Base-by-base conservation (phyloP, 2,888 invertebrate genomes). In the Prenolepis imparis region DNA sequence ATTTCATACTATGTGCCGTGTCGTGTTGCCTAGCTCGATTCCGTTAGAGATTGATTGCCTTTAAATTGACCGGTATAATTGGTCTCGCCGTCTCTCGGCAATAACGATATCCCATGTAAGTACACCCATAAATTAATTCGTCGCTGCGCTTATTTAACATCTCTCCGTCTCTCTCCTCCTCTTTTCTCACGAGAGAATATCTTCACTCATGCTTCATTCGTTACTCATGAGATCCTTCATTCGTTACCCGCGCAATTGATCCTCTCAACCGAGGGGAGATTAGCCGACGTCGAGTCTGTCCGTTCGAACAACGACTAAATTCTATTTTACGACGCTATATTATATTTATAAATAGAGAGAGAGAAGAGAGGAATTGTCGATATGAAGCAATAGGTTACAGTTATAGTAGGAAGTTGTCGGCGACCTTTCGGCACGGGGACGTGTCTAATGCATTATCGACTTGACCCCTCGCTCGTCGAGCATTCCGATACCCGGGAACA, bases 381-480 rank as follows among this genome's bases (percentile, higher is more conserved):
- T 85, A 82, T 84, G 77, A 84, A 84, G 86, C 87, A 84, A 84
- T 84, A 83, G 83, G 82, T 82, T 86, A 86, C 84, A 80, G 86
- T 86, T 83, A 81, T 80, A 84, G 86, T 80, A 87, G 84, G 87
- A 87, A 86, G 86, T 87, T 73, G 67, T 57, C 55, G 70, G 44
- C 66, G 83, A 86, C 86, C 86, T 86, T 84, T 86, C 68, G 73
- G 75, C 82, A 67, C 18, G 39, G 39, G 73, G 74, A 85, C 85
- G 86, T 81, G 85, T 83, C 83, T 82, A 86, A 85, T 86, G 85
- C 82, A 87, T 87, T 85, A 91, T 91, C 91, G 92, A 86, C 84
- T 87, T 86, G 90, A 90, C 90, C 90, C 90, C 89, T 8, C 72
- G 78, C 87, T 86, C 84, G 70, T 66, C 70, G 82, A 83, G 59